Conservation (phyloP, 2,113 vertebrate genomes). For the Phoxinus phoxinus region DNA sequence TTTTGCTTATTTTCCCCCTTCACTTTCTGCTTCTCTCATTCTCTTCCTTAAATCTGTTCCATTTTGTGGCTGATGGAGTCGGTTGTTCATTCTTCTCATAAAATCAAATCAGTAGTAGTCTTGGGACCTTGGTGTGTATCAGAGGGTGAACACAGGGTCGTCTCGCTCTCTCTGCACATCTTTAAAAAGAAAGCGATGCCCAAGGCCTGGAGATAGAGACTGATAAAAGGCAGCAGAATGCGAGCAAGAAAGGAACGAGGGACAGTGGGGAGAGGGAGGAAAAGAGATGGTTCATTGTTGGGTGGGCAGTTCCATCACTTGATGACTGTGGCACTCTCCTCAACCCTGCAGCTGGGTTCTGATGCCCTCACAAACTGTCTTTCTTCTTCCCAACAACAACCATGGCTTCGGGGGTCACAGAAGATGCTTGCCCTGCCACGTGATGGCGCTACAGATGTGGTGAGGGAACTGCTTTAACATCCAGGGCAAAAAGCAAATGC, state of each 20-base stretch:
- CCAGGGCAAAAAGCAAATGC: slow-evolving; percentile 69
- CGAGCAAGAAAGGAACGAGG: slow-evolving; percentile 19
- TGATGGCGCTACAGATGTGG: slow-evolving; percentile 79
- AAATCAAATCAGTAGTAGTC: slow-evolving; percentile 42
- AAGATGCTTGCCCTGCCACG: slow-evolving; percentile 67
- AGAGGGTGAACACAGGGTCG: slow-evolving; percentile 51
- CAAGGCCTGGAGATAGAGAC: slow-evolving; percentile 50
- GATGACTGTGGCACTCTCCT: slow-evolving; percentile 59
- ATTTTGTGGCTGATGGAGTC: slow-evolving; percentile 22
- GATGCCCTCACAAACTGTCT: slow-evolving; percentile 67
- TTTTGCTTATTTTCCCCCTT: not conserved
- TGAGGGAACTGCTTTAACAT: slow-evolving; percentile 61
- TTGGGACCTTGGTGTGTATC: slow-evolving; percentile 50
- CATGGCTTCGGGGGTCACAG: slow-evolving; percentile 67
- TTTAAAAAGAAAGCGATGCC: slow-evolving; percentile 45
- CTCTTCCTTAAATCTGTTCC: not conserved
- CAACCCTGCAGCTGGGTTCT: slow-evolving; percentile 62
- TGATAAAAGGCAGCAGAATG: slow-evolving; percentile 44
- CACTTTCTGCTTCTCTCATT: not conserved
- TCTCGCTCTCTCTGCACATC: slow-evolving; percentile 55
- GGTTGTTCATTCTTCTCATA: slow-evolving; percentile 53
- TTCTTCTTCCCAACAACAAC: slow-evolving; percentile 66
- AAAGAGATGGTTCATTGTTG: slow-evolving; percentile 65
- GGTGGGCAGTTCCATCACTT: slow-evolving; percentile 67
- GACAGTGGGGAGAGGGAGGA: slow-evolving; percentile 26